Base-by-base conservation (phyloP, 2,797 vertebrate genomes). In the Diceros bicornis region DNA sequence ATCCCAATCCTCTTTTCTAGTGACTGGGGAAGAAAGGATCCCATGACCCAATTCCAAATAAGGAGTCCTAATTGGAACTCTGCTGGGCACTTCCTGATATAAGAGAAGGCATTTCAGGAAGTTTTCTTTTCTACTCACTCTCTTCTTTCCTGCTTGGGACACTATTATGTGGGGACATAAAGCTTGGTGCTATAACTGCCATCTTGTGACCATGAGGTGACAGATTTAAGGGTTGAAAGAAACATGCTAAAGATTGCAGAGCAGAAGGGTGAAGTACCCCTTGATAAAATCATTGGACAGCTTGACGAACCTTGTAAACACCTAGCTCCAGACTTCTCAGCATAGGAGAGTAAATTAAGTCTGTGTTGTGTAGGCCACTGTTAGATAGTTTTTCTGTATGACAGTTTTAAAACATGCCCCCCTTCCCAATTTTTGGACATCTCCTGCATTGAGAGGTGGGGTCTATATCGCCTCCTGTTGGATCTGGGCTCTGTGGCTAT, bases 221-320 rank as follows among this genome's bases (percentile, higher is more conserved):
- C 72, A 82, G 84, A 64, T 94, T 92, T 85, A 90, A 92, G 61
- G 50, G 41, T 47, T 61, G 75, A 91, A 77, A 93, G 64, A 91
- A 91, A 68, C 77, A 84, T 83, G 55, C 32, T 72, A 79, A 93
- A 92, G 52, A 95, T 79, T 90, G 66, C 44, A 91, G 61, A 91
- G n/a, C 57, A 66, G 44, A 89, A 79, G 12, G 52, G 74, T 69
- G 52, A 95, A 95, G 84, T 74, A 72, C 25, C 52, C 29, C 74
- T 92, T 75, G 66, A 52, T 97, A 75, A 74, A 92, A 91, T 81
- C 34, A 68, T 20, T 75, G 85, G 44, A 34, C 13, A 87, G 12
- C 55, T 79, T 37, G 17, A 75, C 32, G 85, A 84, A 66, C 21
- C 81, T 74, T 95, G n/a, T 90, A 94, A 95, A 96, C 27, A 74